Base-by-base conservation (phyloP, 1,140 invertebrate species). In the Heterodera carotae region DNA sequence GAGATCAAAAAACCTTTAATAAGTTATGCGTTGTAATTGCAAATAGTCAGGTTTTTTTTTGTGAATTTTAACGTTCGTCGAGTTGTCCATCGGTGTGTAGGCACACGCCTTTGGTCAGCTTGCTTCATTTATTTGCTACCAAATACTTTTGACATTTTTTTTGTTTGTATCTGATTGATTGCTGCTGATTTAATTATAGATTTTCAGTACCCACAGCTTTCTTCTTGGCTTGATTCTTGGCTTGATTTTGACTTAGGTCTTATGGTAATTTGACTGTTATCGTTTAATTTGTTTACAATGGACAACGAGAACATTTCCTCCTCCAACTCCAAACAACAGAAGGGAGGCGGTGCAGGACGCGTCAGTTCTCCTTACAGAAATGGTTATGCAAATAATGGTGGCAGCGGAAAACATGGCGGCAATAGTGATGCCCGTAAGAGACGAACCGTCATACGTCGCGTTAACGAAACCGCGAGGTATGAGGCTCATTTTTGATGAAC, bases 381-480 rank as follows among this genome's bases (percentile, higher is more conserved):
- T 66, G 62, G 62, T 12, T 31, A 18, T 66, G 15, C 62, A 10
- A 66, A 66, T 22, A 66, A 27, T 66, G 33, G 62, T 18, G 29
- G 62, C 12, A 66, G 6, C 7, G 33, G 62, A 29, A 66, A 66
- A 66, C 62, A 31, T 22, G 62, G 29, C n/a, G 48, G 48, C 15
- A 56, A 22, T 22, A 66, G 22, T 22, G 62, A 66, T 34, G 8
- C 62, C 12, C 8, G 62, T 15, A 66, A 66, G 31, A 12, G 62
- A 29, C 62, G 62, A 10, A 12, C 62, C 25, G 62, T 34, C 29
- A 66, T 66, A 12, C 27, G 33, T 29, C 27, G 70, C 34, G 62
- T 60, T 62, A 72, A 72, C n/a, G 59, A 72, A 56, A 34, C 31
- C 18, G 48, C 59, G 18, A 31, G 27, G 59, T 72, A 2, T 59